Evolutionary conservation across 2,797 vertebrate genomes (phyloP).

Genomic region (Ctenochaetus hawaiiensis): DNA sequence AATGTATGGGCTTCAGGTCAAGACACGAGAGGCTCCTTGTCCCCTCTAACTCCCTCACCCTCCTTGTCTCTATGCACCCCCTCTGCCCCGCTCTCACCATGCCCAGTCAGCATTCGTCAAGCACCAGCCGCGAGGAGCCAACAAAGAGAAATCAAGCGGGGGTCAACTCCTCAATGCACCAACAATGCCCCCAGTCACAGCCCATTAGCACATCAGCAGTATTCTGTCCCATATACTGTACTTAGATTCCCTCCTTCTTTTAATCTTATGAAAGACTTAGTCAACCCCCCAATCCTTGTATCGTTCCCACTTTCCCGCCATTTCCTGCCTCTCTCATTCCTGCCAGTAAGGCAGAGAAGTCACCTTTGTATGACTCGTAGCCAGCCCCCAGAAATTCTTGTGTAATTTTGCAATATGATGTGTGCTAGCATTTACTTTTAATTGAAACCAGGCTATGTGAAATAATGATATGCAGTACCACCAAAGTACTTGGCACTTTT

Average conservation of each 20-base stretch:
- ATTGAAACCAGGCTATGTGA: constrained; percentile 44
- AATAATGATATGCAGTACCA: neutral
- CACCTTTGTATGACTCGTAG: constrained; percentile 44
- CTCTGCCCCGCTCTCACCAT: constrained; percentile 47
- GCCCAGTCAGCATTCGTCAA: constrained; percentile 45
- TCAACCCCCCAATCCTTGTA: constrained; percentile 37
- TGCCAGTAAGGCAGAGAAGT: constrained; percentile 26
- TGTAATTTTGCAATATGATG: constrained; percentile 52
- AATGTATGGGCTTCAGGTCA: constrained; percentile 57
- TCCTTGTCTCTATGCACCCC: constrained; percentile 28
- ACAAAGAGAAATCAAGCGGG: constrained; percentile 70
- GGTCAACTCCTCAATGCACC: constrained; percentile 44
- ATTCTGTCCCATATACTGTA: constrained; percentile 67
- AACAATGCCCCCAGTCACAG: constrained; percentile 75
- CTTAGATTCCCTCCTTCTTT: constrained; percentile 44
- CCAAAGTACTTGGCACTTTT: constrained; percentile 7
- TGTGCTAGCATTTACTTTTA: constrained; percentile 32
- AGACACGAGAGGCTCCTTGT: constrained; percentile 58
- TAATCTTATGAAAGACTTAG: constrained; percentile 34
- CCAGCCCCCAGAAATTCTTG: constrained; percentile 45
- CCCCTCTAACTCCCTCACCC: constrained; percentile 36
- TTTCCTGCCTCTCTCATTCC: constrained; percentile 53
- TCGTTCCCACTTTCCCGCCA: constrained; percentile 62
- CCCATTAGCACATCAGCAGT: constrained; percentile 68
- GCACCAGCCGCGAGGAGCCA: constrained; percentile 44